Evolutionary conservation across 1,140 invertebrate species (phyloP).

Genomic region (Aphelinus atriplicis): DNA sequence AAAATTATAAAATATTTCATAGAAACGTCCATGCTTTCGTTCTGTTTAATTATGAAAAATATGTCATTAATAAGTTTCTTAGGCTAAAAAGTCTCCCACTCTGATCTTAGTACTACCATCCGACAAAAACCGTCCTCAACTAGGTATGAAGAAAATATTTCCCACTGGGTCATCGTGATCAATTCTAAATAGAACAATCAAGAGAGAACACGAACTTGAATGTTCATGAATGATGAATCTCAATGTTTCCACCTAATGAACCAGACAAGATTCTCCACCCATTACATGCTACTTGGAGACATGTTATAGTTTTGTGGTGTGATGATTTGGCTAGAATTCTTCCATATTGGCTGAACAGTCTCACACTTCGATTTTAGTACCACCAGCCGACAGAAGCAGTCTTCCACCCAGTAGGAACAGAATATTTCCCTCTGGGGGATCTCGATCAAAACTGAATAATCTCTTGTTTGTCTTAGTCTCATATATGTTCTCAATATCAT

Average conservation of each 20-base stretch:
- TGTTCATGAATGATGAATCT: constrained; percentile 89
- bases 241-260: constrained; percentile 92
- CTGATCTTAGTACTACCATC: too few relatives aligned
- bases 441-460: constrained; percentile 84
- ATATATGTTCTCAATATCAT: constrained; percentile 89
- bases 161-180: too few relatives aligned
- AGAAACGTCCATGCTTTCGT: too few relatives aligned
- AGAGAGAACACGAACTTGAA: constrained; percentile 90
- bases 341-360: constrained; percentile 85
- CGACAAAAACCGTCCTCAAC: too few relatives aligned
- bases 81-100: too few relatives aligned
- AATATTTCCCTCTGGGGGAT: constrained; percentile 88
- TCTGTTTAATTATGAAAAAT: too few relatives aligned
- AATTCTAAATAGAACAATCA: constrained; percentile 81
- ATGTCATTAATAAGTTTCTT: too few relatives aligned
- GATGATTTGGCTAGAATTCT: constrained; percentile 82
- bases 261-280: constrained; percentile 86
- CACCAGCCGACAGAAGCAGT: constrained; percentile 90
- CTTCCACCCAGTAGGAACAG: constrained; percentile 90
- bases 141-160: too few relatives aligned
- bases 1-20: too few relatives aligned
- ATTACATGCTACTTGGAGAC: constrained; percentile 80
- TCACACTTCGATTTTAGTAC: constrained; percentile 93
- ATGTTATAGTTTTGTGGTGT: constrained; percentile 95
- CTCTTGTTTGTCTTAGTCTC: constrained; percentile 81